Percentiles rank a stretch among this genome's conserved stretches.
Conservation (phyloP, 2,113 vertebrate genomes). For the Proteles cristata region DNA sequence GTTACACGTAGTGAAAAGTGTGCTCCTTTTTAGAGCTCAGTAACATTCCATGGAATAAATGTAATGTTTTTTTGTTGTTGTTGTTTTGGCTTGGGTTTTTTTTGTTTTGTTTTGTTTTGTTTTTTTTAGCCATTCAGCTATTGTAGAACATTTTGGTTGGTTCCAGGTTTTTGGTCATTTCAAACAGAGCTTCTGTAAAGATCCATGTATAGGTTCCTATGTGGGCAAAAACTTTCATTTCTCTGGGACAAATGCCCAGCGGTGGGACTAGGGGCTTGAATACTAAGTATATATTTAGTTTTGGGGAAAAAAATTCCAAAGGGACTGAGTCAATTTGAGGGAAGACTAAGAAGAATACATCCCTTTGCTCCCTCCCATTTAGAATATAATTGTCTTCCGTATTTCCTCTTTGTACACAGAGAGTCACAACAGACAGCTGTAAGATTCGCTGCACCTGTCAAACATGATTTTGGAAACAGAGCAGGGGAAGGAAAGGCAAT, state of each 20-base stretch:
- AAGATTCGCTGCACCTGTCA: neutral
- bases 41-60: neutral
- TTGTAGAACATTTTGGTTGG: neutral
- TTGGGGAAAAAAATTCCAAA: neutral
- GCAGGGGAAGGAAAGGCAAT: neutral
- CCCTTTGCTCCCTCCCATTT: neutral
- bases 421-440: fast-evolving
- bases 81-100: too few species aligned
- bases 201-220: neutral
- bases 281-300: neutral
- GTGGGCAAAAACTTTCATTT: neutral
- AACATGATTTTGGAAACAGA: neutral
- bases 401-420: neutral
- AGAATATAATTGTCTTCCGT: neutral
- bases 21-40: neutral
- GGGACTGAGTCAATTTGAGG: neutral
- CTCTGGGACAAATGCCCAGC: neutral
- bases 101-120: too few species aligned
- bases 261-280: neutral
- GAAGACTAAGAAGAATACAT: neutral
- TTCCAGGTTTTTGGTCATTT: neutral
- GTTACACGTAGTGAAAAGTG: neutral
- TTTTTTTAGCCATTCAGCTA: neutral
- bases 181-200: neutral
- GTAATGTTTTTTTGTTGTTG: too few species aligned